Conservation (phyloP, 2,888 invertebrate genomes). For the Allygus modestus region DNA sequence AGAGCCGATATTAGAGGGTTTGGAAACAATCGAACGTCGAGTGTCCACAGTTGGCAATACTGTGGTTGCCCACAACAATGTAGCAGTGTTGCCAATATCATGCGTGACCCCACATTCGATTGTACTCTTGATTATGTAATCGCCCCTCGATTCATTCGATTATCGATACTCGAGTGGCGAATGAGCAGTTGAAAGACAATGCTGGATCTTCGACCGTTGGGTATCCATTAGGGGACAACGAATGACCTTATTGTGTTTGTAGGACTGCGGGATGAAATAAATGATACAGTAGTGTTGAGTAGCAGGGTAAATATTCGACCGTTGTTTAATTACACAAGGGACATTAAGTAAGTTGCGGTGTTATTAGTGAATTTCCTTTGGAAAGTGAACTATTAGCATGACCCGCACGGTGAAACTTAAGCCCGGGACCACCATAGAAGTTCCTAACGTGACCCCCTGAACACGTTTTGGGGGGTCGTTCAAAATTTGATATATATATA, state of each 20-base stretch:
- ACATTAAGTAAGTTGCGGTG: too few relatives aligned
- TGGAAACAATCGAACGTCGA: conserved; percentile 40
- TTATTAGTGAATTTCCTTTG: too few relatives aligned
- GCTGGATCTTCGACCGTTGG: conserved; percentile 6
- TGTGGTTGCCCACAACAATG: conserved; percentile 36
- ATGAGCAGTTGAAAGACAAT: neutral
- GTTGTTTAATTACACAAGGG: too few relatives aligned
- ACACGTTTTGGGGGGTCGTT: too few relatives aligned
- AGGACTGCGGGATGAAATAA: neutral
- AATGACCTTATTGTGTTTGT: conserved; percentile 8
- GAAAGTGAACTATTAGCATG: too few relatives aligned
- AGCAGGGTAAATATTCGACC: too few relatives aligned
- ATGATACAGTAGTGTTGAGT: neutral
- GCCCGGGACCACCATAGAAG: too few relatives aligned
- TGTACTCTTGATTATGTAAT: conserved; percentile 25
- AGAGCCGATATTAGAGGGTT: conserved; percentile 60
- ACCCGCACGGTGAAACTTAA: too few relatives aligned
- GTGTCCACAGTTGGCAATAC: conserved; percentile 13
- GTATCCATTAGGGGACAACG: conserved; percentile 15
- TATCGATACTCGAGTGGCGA: conserved; percentile 4
- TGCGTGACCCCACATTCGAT: conserved; percentile 9
- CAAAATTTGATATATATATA: too few relatives aligned
- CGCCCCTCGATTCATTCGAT: conserved; percentile 7
- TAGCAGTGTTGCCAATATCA: conserved; percentile 30
- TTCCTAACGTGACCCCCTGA: too few relatives aligned